Percentiles rank a stretch among this genome's conserved stretches.
Conservation (phyloP, 30 jellyfish, hydroid and myxozoan genomes). For the Aurelia aurita complex sp. Pacific region DNA sequence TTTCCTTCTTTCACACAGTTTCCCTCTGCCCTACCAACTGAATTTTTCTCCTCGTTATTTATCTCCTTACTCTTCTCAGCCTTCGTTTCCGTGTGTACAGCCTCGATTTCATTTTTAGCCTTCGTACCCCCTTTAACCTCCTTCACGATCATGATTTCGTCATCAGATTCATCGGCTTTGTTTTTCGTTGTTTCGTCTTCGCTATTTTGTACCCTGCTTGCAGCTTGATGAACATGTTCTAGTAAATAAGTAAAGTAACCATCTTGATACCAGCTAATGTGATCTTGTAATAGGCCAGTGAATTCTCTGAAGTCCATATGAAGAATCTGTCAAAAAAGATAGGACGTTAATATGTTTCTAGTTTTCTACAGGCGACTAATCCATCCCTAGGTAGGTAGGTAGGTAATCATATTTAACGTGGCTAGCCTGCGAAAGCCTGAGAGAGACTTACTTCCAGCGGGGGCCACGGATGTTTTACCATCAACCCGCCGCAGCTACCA, state of each 20-base stretch:
- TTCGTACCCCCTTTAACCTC: conserved; percentile 16
- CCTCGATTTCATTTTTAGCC: neutral
- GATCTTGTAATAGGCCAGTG: conserved; percentile 61
- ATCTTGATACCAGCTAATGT: conserved; percentile 63
- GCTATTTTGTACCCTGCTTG: conserved; percentile 27
- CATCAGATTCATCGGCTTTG: conserved; percentile 50
- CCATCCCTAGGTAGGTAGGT: no score
- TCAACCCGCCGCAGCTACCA: no score
- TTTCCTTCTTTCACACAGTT: no score
- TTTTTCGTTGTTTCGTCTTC: conserved; percentile 6
- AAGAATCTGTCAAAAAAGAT: conserved; percentile 31
- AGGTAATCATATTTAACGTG: no score
- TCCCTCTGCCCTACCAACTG: no score
- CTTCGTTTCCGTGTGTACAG: neutral
- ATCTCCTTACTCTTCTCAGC: neutral
- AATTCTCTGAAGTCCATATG: conserved; percentile 68
- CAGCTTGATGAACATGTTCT: conserved; percentile 48
- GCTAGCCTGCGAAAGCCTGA: no score
- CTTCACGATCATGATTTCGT: conserved; percentile 35
- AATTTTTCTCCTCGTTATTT: neutral
- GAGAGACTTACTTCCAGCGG: no score
- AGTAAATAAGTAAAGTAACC: conserved; percentile 31
- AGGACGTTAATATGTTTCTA: no score
- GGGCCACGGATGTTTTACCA: no score
- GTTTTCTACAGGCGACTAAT: no score